Evolutionary conservation across 1,140 invertebrate species (phyloP), one percentile per base, ranked within the genome.

Genomic region (Drosophila pseudoobscura): DNA sequence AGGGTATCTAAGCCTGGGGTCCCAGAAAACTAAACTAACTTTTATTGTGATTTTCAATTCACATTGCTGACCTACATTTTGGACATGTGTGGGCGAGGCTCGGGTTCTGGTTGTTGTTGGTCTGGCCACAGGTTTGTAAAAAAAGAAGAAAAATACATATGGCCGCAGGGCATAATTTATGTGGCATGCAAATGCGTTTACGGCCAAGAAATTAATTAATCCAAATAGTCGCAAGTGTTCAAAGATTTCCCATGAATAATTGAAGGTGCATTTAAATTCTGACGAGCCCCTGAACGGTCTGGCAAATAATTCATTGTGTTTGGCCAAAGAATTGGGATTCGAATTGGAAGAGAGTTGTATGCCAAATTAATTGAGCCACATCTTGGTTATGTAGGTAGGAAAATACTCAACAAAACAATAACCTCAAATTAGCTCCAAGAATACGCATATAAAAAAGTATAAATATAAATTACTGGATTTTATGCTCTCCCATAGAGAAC

Each of bases 1-100:
- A 15, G 35, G 11, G 35, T 39, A 39, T 13, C 35, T 39, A 39
- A 39, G 8, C 2, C 2, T 11, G 31, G 9, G 2, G 8, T 2
- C 8, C 31, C 31, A 3, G 11, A 39, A 39, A 5, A 11, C 11
- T 4, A 13, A 39, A 39, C 11, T 13, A 39, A 11, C 11, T 76
- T 75, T 66, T 63, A 61, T 73, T 74, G 58, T 75, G 75, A 59
- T 87, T 85, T 84, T 65, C 69, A 87, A 82, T 87, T 82, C 82
- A 85, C 57, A 78, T 75, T 62, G 78, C 78, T 87, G 82, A 87
- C 82, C 82, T 78, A 88, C 75, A 87, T 88, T 79, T 75, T 17
- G 51, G 41, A 39, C 68, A 61, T 47, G 60, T 51, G 63, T 77
- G 79, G 62, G 63, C 52, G 71, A 46, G 71, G 49, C 39, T 45